Evolutionary conservation across 2,113 vertebrate species (phyloP), one percentile per base, ranked within the genome.

Genomic region (Sialia sialis): DNA sequence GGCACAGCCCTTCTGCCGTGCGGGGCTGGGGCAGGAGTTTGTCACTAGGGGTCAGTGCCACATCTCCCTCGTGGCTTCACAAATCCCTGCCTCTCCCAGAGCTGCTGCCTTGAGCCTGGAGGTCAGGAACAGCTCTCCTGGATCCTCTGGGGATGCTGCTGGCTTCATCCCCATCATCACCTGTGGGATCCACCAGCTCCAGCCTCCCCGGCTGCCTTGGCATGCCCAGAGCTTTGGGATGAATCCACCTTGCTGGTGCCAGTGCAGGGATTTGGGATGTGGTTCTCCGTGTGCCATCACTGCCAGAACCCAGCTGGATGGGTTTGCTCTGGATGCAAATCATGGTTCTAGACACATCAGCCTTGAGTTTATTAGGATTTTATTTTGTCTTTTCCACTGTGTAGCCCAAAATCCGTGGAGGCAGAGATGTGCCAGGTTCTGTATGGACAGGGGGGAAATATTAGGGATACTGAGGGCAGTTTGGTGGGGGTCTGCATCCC

Each of bases 31-130:
- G 46, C 56, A 1, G 84, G 39, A 89, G 39, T 39, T 90, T 76
- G 96, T 96, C 96, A 96, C 93, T 87, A 96, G 95, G 66, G 90
- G 96, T 96, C 96, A 96, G 96, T 96, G 96, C 87, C 96, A 95
- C 95, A 39, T 91, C 90, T 96, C 10, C 5, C 4, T 78, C 89
- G 59, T 2, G 26, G 60, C 60, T 44, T 23, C 11, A 1, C 11
- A 11, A 10, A 19, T 34, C 12, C 2, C 75, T 3, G 26, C 59
- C 43, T 79, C 39, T 62, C n/a, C 27, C 38, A 1, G 19, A 0
- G 64, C 55, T 36, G 56, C 48, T 27, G 30, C 2, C 13, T 3
- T 3, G 43, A 5, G 27, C 41, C 62, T 22, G 76, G 32, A 43
- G 38, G 3, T 13, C 7, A 0, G 82, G 22, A 64, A 0, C 0